These are phyloP conservation scores for Mnemiopsis leidyi DNA, from an alignment of 37 sponge, comb jelly and placozoan genomes.

Conservation along the genomic window DNA sequence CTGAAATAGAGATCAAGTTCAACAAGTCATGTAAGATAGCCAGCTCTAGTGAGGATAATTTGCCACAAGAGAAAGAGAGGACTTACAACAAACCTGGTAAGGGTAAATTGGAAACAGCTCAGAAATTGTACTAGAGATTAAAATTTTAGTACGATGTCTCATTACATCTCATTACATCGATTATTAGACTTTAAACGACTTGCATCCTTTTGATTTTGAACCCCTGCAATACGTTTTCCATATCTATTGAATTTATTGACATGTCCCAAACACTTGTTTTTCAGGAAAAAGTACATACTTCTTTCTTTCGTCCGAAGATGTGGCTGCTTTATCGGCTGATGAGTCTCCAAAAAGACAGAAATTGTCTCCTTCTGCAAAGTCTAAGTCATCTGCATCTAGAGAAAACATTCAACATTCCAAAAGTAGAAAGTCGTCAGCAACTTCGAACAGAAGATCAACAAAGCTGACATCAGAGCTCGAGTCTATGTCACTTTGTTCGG, in stretches of 20 bases:
- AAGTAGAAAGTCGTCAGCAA: background rate
- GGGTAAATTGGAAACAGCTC: too few species aligned
- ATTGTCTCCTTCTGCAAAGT: background rate
- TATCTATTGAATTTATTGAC: too few species aligned
- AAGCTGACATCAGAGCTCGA: slow-evolving; percentile 10
- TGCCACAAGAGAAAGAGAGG: background rate
- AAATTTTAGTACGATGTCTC: too few species aligned
- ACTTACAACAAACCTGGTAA: background rate
- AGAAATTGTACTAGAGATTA: too few species aligned
- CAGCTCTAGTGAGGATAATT: background rate
- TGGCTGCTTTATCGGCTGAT: background rate
- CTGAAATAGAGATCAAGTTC: background rate
- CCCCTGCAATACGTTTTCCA: too few species aligned
- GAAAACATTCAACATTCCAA: background rate
- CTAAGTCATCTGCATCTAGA: background rate
- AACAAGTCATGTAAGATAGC: background rate
- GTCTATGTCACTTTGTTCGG: background rate
- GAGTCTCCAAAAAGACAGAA: background rate
- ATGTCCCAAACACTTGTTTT: too few species aligned
- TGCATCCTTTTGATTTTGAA: too few species aligned
- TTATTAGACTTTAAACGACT: too few species aligned
- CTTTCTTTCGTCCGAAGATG: background rate
- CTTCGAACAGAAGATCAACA: background rate
- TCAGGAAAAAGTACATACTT: background rate
- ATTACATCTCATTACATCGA: too few species aligned